Conservation (phyloP, 2,888 invertebrate genomes). For the Timema podura region DNA sequence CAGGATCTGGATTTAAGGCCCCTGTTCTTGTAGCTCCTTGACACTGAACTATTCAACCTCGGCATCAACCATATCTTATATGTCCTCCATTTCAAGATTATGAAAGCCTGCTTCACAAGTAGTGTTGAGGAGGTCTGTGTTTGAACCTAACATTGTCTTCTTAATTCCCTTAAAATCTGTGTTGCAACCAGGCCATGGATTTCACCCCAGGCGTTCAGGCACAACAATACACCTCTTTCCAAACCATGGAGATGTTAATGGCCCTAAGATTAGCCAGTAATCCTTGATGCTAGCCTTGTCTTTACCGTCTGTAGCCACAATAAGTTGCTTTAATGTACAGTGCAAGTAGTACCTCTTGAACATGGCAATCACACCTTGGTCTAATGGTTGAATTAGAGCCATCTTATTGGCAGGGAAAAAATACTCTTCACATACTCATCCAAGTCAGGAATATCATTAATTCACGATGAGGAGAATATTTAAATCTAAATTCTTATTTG, state of each 20-base stretch:
- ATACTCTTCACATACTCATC: not conserved
- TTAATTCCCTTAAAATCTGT: not conserved
- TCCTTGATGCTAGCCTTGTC: not conserved
- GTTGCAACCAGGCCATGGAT: too few relatives aligned
- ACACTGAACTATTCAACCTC: not conserved
- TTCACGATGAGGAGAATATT: not conserved
- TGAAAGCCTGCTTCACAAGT: not conserved
- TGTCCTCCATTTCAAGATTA: not conserved
- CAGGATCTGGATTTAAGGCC: too few relatives aligned
- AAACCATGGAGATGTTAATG: not conserved
- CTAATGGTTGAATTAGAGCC: not conserved
- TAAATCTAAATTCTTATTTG: not conserved
- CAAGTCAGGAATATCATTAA: not conserved
- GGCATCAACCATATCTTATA: not conserved
- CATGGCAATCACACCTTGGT: not conserved
- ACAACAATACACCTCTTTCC: too few relatives aligned
- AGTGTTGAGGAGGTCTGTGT: constrained; percentile 1
- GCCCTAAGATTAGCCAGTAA: not conserved
- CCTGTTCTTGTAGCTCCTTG: not conserved
- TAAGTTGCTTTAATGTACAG: not conserved
- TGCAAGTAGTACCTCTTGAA: not conserved
- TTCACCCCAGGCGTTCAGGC: too few relatives aligned
- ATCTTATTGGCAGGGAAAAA: not conserved
- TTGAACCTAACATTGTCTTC: not conserved
- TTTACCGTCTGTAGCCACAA: not conserved